Base-by-base conservation (phyloP, 1,140 invertebrate species). In the Pemphigus obesinymphae region DNA sequence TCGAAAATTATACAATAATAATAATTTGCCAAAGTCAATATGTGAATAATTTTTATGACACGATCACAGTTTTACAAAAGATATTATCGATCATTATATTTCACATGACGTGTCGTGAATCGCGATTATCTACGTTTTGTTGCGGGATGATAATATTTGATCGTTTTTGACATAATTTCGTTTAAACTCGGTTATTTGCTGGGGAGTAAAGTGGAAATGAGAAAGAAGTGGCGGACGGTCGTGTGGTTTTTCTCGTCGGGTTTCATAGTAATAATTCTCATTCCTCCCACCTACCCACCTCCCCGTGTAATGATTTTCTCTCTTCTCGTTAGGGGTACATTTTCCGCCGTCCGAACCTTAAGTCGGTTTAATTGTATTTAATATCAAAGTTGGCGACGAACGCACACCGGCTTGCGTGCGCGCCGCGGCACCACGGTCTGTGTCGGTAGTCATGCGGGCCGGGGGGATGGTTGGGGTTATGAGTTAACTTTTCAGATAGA, bases 401-500 rank as follows among this genome's bases (percentile, higher is more conserved):
- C 23, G 66, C 34, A 75, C 55, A 45, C 55, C 23, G 37, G 37
- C 13, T 40, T 78, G 75, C 34, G 53, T 78, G 53, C 23, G 75
- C 61, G 50, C 20, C n/a, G 2, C 15, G 48, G 45, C n/a, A n/a
- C n/a, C n/a, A n/a, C n/a, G n/a, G n/a, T n/a, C n/a, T n/a, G n/a
- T n/a, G n/a, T 75, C 29, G 45, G 26, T 13, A 61, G 58, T 17
- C 23, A 11, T 20, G 68, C 11, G 45, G 73, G 31, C 15, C 8
- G 53, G 63, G 76, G 76, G n/a, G n/a, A n/a, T n/a, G n/a, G n/a
- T n/a, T n/a, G n/a, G n/a, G 76, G 75, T 82, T 82, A 82, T 78
- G 82, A 78, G 82, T 68, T 82, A 82, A 82, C 82, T 82, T 82
- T 82, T 82, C 75, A 80, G 58, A 82, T 82, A 80, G 76, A 82